Conservation (phyloP, 2,888 invertebrate genomes). For the Hirtodrosophila histrioides region DNA sequence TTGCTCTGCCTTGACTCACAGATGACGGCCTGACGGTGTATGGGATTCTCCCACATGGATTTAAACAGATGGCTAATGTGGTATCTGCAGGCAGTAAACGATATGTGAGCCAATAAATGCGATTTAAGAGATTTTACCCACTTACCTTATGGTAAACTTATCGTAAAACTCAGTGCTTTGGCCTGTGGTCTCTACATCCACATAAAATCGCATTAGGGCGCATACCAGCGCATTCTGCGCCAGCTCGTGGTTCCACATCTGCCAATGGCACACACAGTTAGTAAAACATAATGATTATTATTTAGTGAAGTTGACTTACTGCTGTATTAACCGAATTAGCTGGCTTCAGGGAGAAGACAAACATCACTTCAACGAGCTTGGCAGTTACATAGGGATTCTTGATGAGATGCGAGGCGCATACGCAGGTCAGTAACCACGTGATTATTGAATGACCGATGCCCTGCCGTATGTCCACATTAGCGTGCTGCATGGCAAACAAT, state of each 20-base stretch:
- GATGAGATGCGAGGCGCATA: constrained; percentile 95
- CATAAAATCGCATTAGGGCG: constrained; percentile 98
- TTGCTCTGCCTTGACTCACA: constrained; percentile 95
- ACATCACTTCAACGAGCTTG: constrained; percentile 96
- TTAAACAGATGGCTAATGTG: constrained; percentile 98
- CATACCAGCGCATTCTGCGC: constrained; percentile 93
- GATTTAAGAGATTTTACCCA: neutral
- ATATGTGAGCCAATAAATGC: neutral
- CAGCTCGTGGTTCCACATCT: constrained; percentile 94
- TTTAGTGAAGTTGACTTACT: constrained; percentile 61
- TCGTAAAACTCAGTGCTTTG: constrained; percentile 99
- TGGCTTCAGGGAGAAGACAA: constrained; percentile 90
- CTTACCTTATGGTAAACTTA: constrained; percentile 96
- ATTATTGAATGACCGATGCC: constrained; percentile 93
- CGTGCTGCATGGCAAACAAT: constrained; percentile 94
- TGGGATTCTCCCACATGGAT: constrained; percentile 96
- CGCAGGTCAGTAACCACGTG: constrained; percentile 94
- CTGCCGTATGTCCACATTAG: constrained; percentile 87
- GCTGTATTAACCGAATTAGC: constrained; percentile 84
- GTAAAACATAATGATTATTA: neutral
- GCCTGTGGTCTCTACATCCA: constrained; percentile 98
- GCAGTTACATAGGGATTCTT: constrained; percentile 98
- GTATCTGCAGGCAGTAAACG: constrained; percentile 85
- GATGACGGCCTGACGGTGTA: constrained; percentile 94
- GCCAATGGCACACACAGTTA: constrained; percentile 85